A percentile compares a stretch with the other conserved stretches of the same genome.
phyloP scores from a whole-genome alignment of 2,797 vertebrate species.

The Masticophis lateralis region DNA sequence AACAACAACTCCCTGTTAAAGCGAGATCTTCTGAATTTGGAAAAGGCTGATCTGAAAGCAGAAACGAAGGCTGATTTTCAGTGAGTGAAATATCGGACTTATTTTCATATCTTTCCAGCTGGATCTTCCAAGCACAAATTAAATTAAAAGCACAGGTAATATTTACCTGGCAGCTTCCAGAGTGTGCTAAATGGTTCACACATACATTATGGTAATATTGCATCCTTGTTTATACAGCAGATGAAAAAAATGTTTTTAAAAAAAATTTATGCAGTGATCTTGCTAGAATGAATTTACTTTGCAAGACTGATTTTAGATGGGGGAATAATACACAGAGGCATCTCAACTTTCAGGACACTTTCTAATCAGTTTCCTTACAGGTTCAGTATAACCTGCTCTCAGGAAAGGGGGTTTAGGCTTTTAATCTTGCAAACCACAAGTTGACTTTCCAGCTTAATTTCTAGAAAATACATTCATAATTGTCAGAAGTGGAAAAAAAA shows the following conservation, averaged over 20 bases:
- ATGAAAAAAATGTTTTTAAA: neutral
- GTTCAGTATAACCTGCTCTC: neutral
- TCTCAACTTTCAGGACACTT: rapidly evolving
- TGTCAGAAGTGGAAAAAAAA: neutral
- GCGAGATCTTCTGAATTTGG: neutral
- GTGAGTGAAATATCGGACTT: neutral
- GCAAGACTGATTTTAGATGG: rapidly evolving
- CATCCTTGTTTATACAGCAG: neutral
- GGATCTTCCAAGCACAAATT: too few relatives aligned
- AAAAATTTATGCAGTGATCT: neutral
- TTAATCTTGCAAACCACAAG: neutral
- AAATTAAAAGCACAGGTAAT: neutral
- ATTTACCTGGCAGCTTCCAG: neutral
- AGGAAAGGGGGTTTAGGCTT: neutral
- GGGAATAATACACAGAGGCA: slow-evolving; percentile 8
- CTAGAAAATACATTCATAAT: neutral
- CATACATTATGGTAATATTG: neutral
- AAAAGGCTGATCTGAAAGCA: neutral
- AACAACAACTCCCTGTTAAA: neutral
- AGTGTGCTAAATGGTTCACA: neutral
- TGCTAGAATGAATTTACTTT: neutral
- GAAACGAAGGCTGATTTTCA: neutral
- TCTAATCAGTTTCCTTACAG: neutral
- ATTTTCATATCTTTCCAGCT: neutral
- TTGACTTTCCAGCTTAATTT: too few relatives aligned